phyloP scores from a whole-genome alignment of 2,888 invertebrate genomes.

The Andrena flavipes region DNA sequence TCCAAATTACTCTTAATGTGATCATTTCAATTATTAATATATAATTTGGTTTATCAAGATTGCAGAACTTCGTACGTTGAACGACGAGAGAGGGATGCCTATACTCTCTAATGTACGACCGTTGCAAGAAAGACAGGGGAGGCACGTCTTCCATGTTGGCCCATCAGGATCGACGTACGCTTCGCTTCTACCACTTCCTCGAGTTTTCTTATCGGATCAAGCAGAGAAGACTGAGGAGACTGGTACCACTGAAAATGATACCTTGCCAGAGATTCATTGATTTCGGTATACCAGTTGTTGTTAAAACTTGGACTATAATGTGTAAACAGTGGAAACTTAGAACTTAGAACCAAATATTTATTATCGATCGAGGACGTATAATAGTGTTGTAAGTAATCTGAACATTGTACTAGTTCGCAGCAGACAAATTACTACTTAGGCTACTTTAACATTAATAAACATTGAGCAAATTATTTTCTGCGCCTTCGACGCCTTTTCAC shows the following conservation, averaged over 20 bases:
- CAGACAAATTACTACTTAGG: too few species aligned
- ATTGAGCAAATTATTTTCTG: conserved; percentile 46
- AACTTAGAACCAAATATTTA: neutral
- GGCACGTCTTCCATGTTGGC: conserved; percentile 86
- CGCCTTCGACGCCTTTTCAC: conserved; percentile 81
- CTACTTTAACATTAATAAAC: neutral
- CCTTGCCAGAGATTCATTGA: neutral
- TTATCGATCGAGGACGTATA: too few species aligned
- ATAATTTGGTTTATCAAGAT: conserved; percentile 83
- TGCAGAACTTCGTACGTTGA: conserved; percentile 86
- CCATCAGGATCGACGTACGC: conserved; percentile 80
- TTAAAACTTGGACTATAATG: neutral
- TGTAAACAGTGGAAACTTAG: too few species aligned
- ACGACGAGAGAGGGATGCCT: conserved; percentile 79
- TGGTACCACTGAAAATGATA: neutral
- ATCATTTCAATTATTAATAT: neutral
- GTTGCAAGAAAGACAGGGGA: conserved; percentile 83
- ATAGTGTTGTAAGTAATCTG: too few species aligned
- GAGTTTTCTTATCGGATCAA: neutral
- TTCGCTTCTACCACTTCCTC: conserved; percentile 73
- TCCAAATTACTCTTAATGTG: neutral
- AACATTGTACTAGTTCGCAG: too few species aligned
- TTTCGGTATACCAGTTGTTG: neutral
- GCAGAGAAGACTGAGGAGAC: neutral
- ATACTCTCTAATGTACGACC: conserved; percentile 81